phyloP scores from a whole-genome alignment of 1,140 invertebrate species.

The Penaeus japonicus region DNA sequence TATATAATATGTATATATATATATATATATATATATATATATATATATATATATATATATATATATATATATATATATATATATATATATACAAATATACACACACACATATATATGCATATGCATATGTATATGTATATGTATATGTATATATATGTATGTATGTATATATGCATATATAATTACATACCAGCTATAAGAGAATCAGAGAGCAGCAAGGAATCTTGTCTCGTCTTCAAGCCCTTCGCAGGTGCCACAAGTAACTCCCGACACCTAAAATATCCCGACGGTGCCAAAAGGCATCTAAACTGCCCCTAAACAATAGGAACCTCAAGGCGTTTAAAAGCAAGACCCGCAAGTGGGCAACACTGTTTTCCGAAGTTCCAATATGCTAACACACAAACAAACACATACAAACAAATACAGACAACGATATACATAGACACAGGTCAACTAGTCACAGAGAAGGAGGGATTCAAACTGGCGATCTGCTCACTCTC shows the following conservation, averaged over 20 bases:
- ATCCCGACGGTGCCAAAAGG: constrained; percentile 35
- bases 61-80: background rate
- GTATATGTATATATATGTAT: background rate
- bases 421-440: constrained; percentile 39
- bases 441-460: constrained; percentile 45
- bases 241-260: constrained; percentile 31
- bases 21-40: background rate
- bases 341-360: constrained; percentile 51
- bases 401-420: constrained; percentile 38
- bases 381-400: constrained; percentile 40
- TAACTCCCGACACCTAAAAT: constrained; percentile 22
- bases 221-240: constrained; percentile 29
- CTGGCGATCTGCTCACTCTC: constrained; percentile 20
- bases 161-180: background rate
- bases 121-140: background rate
- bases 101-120: background rate
- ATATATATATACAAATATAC: background rate
- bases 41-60: background rate
- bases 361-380: constrained; percentile 50
- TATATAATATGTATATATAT: background rate
- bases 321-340: constrained; percentile 49
- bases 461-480: constrained; percentile 56
- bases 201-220: background rate
- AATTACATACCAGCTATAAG: background rate
- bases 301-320: constrained; percentile 39